Base-by-base conservation (phyloP, 2,888 invertebrate genomes). In the Tenodera sinensis region DNA sequence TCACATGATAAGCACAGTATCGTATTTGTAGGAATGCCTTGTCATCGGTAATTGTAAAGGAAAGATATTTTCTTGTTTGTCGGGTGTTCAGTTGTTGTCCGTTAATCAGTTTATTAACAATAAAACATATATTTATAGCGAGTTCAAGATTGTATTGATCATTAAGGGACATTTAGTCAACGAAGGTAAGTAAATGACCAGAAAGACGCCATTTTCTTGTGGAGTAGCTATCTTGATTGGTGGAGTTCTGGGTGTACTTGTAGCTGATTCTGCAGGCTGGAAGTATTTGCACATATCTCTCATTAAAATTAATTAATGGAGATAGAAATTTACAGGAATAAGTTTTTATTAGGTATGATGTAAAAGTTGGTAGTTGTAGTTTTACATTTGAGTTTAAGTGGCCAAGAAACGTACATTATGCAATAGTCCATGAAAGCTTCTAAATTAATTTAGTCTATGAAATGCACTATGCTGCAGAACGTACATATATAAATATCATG, bases 151-250 rank as follows among this genome's bases (percentile, higher is more conserved):
- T 71, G 54, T 71, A 71, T 71, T 71, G 20, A 20, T 71, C 54
- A 71, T 25, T 71, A 71, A 71, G 54, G 54, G 54, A 71, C 54
- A 71, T 71, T 71, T 71, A 71, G 54, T 71, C 25, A 3, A 20
- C 14, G 25, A 71, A 15, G 83, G 71, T 34, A 87, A 71, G 27
- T 54, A 25, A 83, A 83, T 82, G 81, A 34, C 87, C 6, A 25
- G 87, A 83, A 87, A 83, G 87, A 83, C 87, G 87, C 87, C 87
- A 87, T 87, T 87, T 87, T 87, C 87, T 87, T 82, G 87, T 83
- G 34, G 87, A 34, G 27, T 87, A 83, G 83, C 54, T 34, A 42
- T 87, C 34, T 34, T 87, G 28, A 83, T 83, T 87, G 87, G 87
- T 83, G 30, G 34, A 83, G n/a, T 42, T n/a, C 82, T 83, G 83